Percentiles rank a stretch among this genome's conserved stretches.
Conservation (phyloP, 2,888 invertebrate species). For the Andricus curvator region DNA sequence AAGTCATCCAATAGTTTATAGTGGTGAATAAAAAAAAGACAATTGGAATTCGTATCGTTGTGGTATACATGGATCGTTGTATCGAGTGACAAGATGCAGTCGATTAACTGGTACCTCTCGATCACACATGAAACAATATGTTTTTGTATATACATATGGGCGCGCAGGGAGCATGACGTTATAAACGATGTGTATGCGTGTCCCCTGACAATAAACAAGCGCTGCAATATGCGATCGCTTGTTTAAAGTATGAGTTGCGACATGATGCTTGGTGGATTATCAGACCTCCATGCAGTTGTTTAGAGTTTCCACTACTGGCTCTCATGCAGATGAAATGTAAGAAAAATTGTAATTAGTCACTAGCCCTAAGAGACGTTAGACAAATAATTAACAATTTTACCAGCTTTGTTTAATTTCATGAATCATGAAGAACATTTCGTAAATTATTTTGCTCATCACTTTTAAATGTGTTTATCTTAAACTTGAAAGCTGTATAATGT, state of each 20-base stretch:
- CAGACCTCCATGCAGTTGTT: not conserved
- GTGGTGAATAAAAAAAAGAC: too few relatives aligned
- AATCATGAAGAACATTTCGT: too few relatives aligned
- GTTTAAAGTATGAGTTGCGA: constrained; percentile 34
- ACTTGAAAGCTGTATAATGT: too few relatives aligned
- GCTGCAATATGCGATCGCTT: constrained; percentile 26
- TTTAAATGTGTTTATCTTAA: too few relatives aligned
- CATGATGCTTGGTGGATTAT: not conserved
- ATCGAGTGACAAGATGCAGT: constrained; percentile 33
- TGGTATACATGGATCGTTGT: constrained; percentile 17
- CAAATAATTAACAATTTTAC: too few relatives aligned
- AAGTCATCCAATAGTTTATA: not conserved
- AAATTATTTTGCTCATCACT: too few relatives aligned
- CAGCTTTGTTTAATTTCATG: too few relatives aligned
- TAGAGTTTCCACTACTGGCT: not conserved
- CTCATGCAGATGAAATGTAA: not conserved
- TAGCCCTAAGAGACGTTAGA: too few relatives aligned
- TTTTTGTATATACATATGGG: constrained; percentile 4
- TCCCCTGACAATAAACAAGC: constrained; percentile 28
- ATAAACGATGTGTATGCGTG: constrained; percentile 32
- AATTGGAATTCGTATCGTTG: not conserved
- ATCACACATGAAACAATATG: constrained; percentile 36
- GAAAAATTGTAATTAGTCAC: not conserved
- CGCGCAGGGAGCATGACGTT: constrained; percentile 26
- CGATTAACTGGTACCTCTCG: constrained; percentile 39